Percentiles rank a stretch among this genome's conserved stretches.
Evolutionary conservation across 2,888 invertebrate species (phyloP).

Genomic region (Chromoteleia sp.): DNA sequence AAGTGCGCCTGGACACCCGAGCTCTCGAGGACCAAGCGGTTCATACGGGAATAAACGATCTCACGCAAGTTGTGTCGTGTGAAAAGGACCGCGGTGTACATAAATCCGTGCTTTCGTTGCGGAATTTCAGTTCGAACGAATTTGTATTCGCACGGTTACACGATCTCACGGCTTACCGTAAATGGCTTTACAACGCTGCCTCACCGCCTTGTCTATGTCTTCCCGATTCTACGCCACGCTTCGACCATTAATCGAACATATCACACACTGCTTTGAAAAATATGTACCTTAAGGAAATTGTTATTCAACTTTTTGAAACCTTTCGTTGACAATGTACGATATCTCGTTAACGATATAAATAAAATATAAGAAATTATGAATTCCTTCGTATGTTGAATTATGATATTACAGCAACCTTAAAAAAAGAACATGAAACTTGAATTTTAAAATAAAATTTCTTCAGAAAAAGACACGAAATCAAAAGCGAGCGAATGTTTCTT

Average conservation of each 20-base stretch:
- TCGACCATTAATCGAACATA: slow-evolving; percentile 80
- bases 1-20: slow-evolving; percentile 70
- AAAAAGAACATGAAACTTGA: too few species aligned
- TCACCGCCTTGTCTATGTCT: slow-evolving; percentile 60
- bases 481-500: too few species aligned
- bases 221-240: slow-evolving; percentile 53
- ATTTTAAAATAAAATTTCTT: too few species aligned
- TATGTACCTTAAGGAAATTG: slow-evolving; percentile 15
- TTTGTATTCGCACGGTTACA: slow-evolving; percentile 83
- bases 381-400: too few species aligned
- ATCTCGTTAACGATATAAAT: neutral
- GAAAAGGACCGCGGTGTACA: slow-evolving; percentile 70
- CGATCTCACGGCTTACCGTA: slow-evolving; percentile 80
- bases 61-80: slow-evolving; percentile 67
- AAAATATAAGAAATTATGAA: neutral
- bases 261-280: slow-evolving; percentile 73
- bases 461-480: too few species aligned
- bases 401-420: too few species aligned
- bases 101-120: slow-evolving; percentile 76
- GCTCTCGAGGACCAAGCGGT: slow-evolving; percentile 60
- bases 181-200: slow-evolving; percentile 82
- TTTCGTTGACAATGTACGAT: neutral
- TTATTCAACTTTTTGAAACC: slow-evolving; percentile 15
- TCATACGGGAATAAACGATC: slow-evolving; percentile 65
- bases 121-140: slow-evolving; percentile 84